phyloP scores from a whole-genome alignment of 2,888 invertebrate species.

The Oscheius sp. region DNA sequence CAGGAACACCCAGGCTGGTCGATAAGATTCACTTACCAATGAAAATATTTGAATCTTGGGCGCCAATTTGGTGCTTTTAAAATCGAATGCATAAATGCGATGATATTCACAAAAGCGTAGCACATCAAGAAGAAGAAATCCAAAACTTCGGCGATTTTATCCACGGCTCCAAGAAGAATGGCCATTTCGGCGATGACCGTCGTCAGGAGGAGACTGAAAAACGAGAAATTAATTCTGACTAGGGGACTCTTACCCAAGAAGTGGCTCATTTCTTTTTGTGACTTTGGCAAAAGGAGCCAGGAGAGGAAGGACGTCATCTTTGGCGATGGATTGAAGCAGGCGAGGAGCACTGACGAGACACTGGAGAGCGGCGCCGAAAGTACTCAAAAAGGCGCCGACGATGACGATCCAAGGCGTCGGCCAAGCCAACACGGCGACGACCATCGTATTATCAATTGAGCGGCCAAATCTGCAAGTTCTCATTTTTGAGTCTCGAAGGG shows the following conservation, averaged over 20 bases:
- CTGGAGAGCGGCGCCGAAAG: slow-evolving; percentile 96
- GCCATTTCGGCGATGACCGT: slow-evolving; percentile 77
- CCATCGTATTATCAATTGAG: slow-evolving; percentile 92
- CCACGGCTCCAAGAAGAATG: slow-evolving; percentile 92
- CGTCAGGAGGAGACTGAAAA: slow-evolving; percentile 84
- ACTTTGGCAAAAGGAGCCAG: slow-evolving; percentile 91
- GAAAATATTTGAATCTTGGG: slow-evolving; percentile 96
- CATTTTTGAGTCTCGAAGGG: not conserved
- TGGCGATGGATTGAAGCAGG: slow-evolving; percentile 89
- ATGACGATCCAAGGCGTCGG: slow-evolving; percentile 98
- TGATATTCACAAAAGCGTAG: slow-evolving; percentile 98
- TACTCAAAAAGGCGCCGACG: slow-evolving; percentile 95
- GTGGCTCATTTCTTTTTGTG: slow-evolving; percentile 95
- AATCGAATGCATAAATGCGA: slow-evolving; percentile 96
- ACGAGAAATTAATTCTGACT: not conserved
- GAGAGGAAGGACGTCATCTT: slow-evolving; percentile 96
- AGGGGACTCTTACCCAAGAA: slow-evolving; percentile 79
- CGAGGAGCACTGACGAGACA: slow-evolving; percentile 81
- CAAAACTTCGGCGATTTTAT: slow-evolving; percentile 87
- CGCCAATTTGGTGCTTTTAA: slow-evolving; percentile 95
- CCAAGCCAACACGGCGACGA: slow-evolving; percentile 98
- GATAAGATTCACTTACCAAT: slow-evolving; percentile 88
- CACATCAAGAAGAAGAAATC: slow-evolving; percentile 95
- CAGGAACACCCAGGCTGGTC: too few relatives aligned
- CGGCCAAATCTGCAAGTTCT: slow-evolving; percentile 85